Conservation (phyloP, 2,888 invertebrate genomes). For the Platynereis dumerilii region DNA sequence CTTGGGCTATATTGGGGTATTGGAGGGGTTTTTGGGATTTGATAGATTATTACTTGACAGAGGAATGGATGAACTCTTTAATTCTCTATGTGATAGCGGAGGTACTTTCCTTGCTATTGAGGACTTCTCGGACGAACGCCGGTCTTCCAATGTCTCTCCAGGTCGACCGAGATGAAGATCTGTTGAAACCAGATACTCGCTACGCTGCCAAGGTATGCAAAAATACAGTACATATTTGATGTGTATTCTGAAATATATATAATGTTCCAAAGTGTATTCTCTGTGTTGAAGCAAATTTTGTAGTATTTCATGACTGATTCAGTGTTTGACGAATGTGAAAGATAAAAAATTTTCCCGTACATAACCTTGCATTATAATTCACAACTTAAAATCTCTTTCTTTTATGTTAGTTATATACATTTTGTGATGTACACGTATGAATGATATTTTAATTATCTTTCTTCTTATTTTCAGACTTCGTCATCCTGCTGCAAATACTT, state of each 20-base stretch:
- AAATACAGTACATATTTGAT: not conserved
- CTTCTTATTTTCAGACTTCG: constrained; percentile 23
- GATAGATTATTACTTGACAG: constrained; percentile 36
- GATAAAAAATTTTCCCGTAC: too few species aligned
- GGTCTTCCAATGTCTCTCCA: constrained; percentile 37
- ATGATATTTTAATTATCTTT: constrained; percentile 6
- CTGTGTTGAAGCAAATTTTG: not conserved
- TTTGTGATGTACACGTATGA: not conserved
- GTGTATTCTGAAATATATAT: too few species aligned
- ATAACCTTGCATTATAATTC: not conserved
- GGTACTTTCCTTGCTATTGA: constrained; percentile 28
- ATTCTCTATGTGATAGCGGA: constrained; percentile 31
- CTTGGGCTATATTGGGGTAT: constrained; percentile 39
- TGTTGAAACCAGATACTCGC: constrained; percentile 37
- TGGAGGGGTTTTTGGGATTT: constrained; percentile 42
- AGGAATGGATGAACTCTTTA: constrained; percentile 30
- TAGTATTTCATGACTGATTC: too few species aligned
- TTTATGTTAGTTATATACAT: not conserved
- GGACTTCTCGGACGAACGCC: constrained; percentile 37
- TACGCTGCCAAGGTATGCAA: constrained; percentile 33
- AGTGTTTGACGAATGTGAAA: too few species aligned
- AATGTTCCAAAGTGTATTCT: not conserved
- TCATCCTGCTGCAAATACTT: constrained; percentile 26
- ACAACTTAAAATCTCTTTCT: not conserved
- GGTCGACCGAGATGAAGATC: constrained; percentile 34